Evolutionary conservation across 2,888 invertebrate genomes (phyloP), one percentile per base, ranked within the genome.

Genomic region (Autographa pulchrina): DNA sequence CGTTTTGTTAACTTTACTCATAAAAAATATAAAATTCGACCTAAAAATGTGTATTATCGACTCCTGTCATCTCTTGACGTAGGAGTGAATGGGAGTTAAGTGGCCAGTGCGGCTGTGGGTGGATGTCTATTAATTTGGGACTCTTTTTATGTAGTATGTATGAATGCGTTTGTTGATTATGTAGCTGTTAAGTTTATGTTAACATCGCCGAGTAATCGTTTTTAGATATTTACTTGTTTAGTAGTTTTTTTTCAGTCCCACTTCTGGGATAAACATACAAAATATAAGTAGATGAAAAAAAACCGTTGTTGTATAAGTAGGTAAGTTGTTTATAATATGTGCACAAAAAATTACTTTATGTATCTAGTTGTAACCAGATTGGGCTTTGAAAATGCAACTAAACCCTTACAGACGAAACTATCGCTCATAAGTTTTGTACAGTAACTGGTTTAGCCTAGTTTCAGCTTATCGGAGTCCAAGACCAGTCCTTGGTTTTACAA

Each of bases 21-120:
- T 84, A 79, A 84, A 82, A 82, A 79, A 56, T 68, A 35, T 82
- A 82, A 82, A 81, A 82, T 77, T 77, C 79, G 73, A 84, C 74
- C 82, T 70, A 35, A 79, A 54, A 84, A 70, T 79, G 68, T 74
- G 58, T 65, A 74, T 68, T 78, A 72, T 81, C 74, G 72, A 70
- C 61, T 74, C 73, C 70, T 81, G 62, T 72, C 68, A 74, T 83
- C 76, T 67, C 31, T 41, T 35, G 16, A 13, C 70, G 84, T 82
- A 81, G 78, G 79, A 81, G 82, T 69, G 8, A 35, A 83, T 63
- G 63, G 69, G 65, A 78, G 67, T 74, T 64, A 60, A 78, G 63
- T 60, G 48, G 35, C n/a, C 48, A 59, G 25, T 14, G 16, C 1
- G 32, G 11, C 43, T 65, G 81, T 80, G 71, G 82, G 80, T n/a